Percentiles rank a stretch among this genome's conserved stretches.
Conservation (phyloP, 2,113 vertebrate species). For the Anolis carolinensis region DNA sequence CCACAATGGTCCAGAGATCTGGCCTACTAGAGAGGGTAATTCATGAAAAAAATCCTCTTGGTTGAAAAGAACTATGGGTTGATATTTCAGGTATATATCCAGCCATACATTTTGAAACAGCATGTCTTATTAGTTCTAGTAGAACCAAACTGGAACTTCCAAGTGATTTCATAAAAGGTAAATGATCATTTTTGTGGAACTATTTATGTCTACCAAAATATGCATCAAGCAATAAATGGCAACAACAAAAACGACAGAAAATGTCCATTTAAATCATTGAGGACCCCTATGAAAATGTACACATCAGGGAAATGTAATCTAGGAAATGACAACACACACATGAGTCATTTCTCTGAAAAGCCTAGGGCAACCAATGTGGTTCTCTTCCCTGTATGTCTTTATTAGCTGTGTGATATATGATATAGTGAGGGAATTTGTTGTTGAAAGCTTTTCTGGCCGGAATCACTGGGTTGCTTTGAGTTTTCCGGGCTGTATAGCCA, state of each 20-base stretch:
- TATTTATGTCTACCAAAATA: background rate
- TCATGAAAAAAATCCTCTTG: background rate
- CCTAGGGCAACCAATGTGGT: background rate
- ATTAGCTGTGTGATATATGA: too few relatives aligned
- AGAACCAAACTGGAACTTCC: background rate
- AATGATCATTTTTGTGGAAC: background rate
- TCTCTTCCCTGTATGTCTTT: background rate
- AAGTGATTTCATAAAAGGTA: background rate
- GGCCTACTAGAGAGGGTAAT: background rate
- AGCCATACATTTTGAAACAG: background rate
- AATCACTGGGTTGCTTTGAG: too few relatives aligned
- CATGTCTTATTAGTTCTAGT: background rate
- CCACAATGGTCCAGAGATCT: too few relatives aligned
- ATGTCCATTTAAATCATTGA: background rate
- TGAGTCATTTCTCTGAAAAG: background rate
- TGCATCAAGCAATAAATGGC: background rate
- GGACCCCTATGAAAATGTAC: too few relatives aligned
- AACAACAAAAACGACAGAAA: background rate
- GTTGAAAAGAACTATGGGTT: background rate
- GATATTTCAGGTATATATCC: background rate
- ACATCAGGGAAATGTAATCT: background rate
- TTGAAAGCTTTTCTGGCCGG: too few relatives aligned
- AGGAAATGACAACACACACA: background rate
- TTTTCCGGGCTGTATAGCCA: too few relatives aligned
- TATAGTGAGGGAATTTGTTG: too few relatives aligned